Base-by-base conservation (phyloP, 2,113 vertebrate genomes). In the Catagonus wagneri region DNA sequence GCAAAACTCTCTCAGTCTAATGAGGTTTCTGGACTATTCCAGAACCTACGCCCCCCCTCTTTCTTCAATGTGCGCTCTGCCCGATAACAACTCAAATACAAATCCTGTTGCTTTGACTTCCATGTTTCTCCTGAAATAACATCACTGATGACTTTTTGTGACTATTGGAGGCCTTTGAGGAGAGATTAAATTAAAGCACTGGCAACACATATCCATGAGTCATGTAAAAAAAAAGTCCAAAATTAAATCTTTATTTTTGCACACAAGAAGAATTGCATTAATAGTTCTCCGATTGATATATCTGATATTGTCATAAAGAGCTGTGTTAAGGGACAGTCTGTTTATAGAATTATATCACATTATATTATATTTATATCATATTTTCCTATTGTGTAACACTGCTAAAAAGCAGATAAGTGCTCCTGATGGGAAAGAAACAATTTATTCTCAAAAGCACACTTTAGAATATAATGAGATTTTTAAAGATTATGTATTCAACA, bases 101-200 rank as follows among this genome's bases (percentile, higher is more conserved):
- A 91, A 89, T 52, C 29, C 58, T 76, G 19, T 63, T 54, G 39
- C 83, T 58, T 58, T 83, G 52, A 87, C 56, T 83, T 79, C 61
- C 54, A 58, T 88, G 50, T 2, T 83, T 80, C 68, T 93, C 86
- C 90, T 69, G 56, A 95, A 95, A 91, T 87, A 91, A 85, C 68
- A 87, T 75, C 7, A 29, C 65, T 87, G 88, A 71, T 96, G 50
- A 74, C 56, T 83, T 95, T 80, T 58, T 86, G 54, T 80, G 44
- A 89, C 29, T 63, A 32, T 44, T 61, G 20, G 50, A 93, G 52
- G 22, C 23, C 54, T 90, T 87, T 15, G 3, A 80, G 7, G 58
- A 93, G 60, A 90, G 22, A 81, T 71, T 90, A 58, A 92, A 76
- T 88, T 83, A 69, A 95, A 87, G 91, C 23, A 61, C 56, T 79